These are phyloP conservation scores for Fukomys damarensis DNA, from an alignment of 2,113 vertebrate species.

Conservation along the genomic window DNA sequence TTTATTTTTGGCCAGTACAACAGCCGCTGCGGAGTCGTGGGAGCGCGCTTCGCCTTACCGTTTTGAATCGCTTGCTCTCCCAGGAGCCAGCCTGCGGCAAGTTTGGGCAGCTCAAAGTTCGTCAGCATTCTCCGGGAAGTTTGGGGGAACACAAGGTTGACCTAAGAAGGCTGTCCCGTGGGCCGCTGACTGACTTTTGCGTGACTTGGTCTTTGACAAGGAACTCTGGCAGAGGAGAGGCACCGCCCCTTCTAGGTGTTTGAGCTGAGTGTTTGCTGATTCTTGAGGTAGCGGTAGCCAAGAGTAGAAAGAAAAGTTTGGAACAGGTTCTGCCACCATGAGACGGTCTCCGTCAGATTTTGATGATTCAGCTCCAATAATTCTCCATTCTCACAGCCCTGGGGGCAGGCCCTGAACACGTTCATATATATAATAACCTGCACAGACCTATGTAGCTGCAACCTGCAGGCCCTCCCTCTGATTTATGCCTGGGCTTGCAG, in stretches of 20 bases:
- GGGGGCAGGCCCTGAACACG: not conserved
- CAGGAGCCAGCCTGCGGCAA: not conserved
- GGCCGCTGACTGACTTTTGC: not conserved
- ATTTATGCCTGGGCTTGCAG: not conserved
- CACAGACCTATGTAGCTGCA: not conserved
- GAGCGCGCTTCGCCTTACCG: not conserved
- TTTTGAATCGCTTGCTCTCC: constrained; percentile 2
- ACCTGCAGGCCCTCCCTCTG: not conserved
- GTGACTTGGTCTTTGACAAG: not conserved
- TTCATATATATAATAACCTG: not conserved
- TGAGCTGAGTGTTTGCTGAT: not conserved
- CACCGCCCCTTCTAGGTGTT: not conserved
- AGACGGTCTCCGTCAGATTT: not conserved
- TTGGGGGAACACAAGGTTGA: not conserved
- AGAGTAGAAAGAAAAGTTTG: not conserved
- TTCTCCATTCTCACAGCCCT: not conserved
- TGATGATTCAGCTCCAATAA: not conserved
- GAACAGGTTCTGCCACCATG: not conserved
- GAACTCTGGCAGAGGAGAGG: not conserved
- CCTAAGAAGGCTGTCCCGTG: not conserved
- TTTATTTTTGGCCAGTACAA: constrained; percentile 71
- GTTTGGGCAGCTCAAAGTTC: not conserved
- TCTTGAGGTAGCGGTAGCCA: not conserved
- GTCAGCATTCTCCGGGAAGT: not conserved
- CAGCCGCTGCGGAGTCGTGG: not conserved